phyloP scores from a whole-genome alignment of 2,113 vertebrate genomes.

The Riparia riparia region DNA sequence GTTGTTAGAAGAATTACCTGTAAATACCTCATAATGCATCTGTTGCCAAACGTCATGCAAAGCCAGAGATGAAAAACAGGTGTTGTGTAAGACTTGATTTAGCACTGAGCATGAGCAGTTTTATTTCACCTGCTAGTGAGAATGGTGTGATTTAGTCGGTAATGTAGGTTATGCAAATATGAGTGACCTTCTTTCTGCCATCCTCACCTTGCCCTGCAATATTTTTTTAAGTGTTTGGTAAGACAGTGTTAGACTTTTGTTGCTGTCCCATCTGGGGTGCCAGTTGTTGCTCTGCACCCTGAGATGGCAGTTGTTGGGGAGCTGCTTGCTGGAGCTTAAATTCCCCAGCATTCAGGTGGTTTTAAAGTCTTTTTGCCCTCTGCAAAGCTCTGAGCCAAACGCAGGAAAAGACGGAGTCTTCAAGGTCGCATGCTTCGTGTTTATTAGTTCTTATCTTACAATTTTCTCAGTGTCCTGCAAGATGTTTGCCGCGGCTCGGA shows the following conservation, averaged over 20 bases:
- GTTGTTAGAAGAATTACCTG: not conserved
- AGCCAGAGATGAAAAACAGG: not conserved
- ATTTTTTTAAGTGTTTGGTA: slow-evolving; percentile 23
- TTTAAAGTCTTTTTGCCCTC: too few relatives aligned
- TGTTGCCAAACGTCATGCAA: not conserved
- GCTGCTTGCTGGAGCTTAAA: too few relatives aligned
- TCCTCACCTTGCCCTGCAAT: slow-evolving; percentile 18
- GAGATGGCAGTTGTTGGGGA: too few relatives aligned
- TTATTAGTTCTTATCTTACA: too few relatives aligned
- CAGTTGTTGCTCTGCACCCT: too few relatives aligned
- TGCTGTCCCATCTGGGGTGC: too few relatives aligned
- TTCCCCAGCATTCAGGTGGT: too few relatives aligned
- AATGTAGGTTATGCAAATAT: slow-evolving; percentile 61
- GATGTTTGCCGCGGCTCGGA: too few relatives aligned
- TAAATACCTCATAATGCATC: not conserved
- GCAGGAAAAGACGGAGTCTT: too few relatives aligned
- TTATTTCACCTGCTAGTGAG: not conserved
- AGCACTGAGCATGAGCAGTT: not conserved
- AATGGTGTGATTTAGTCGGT: slow-evolving; percentile 1
- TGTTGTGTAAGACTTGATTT: slow-evolving; percentile 40
- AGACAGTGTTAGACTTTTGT: slow-evolving; percentile 18
- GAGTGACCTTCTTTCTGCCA: slow-evolving; percentile 28
- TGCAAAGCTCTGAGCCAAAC: too few relatives aligned
- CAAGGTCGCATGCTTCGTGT: too few relatives aligned
- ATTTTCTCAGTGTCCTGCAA: too few relatives aligned